A percentile compares a stretch with the other conserved stretches of the same genome.
These are phyloP conservation scores for Liolophura sinensis DNA, from an alignment of 1,140 invertebrate genomes.

Conservation along the genomic window DNA sequence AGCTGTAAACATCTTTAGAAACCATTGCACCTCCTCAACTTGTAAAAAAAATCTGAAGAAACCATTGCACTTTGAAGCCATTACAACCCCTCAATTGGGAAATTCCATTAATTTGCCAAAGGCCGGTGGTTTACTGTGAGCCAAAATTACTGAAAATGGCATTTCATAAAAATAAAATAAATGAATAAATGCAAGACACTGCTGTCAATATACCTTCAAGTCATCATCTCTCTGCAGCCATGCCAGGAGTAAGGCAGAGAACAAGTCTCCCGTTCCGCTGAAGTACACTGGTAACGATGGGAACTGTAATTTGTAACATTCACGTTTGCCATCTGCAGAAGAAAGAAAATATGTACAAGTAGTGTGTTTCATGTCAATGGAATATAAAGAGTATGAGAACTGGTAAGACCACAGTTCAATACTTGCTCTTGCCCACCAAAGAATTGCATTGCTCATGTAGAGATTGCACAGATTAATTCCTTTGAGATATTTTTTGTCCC, in stretches of 20 bases:
- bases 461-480: too few relatives aligned
- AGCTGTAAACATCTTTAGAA: too few relatives aligned
- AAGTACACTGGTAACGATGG: conserved; percentile 37
- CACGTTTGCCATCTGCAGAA: conserved; percentile 41
- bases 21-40: too few relatives aligned
- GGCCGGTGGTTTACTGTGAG: not conserved
- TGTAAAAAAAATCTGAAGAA: too few relatives aligned
- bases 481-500: too few relatives aligned
- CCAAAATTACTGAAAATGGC: not conserved
- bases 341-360: not conserved
- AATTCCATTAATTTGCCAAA: not conserved
- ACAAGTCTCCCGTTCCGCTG: conserved; percentile 87
- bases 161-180: not conserved
- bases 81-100: too few relatives aligned
- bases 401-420: not conserved
- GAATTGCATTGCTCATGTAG: too few relatives aligned
- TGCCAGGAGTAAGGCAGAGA: conserved; percentile 86
- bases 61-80: too few relatives aligned
- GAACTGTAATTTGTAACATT: conserved; percentile 38
- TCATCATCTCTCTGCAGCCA: conserved; percentile 75
- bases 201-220: conserved; percentile 62
- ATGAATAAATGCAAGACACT: not conserved
- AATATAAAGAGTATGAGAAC: not conserved
- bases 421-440: not conserved
- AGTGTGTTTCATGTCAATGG: not conserved